Evolutionary conservation across 2,113 vertebrate species (phyloP).

Genomic region (Dicaeum eximium): DNA sequence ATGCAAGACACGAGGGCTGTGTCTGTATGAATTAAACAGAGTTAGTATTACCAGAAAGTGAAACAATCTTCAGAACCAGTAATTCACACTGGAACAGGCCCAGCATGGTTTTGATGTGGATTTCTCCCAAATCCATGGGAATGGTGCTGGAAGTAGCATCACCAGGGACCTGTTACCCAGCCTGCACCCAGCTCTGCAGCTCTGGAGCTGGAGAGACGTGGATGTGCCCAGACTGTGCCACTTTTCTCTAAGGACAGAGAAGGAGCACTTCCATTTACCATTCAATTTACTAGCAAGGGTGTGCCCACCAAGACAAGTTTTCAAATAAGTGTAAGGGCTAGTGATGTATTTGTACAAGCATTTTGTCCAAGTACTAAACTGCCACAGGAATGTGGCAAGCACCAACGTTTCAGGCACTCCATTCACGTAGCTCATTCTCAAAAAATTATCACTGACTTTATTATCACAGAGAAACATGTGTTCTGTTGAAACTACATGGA

Average conservation of each 20-base stretch:
- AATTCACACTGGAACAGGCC: not conserved
- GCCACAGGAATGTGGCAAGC: not conserved
- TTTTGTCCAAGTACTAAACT: not conserved
- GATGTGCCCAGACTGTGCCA: not conserved
- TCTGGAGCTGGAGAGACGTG: not conserved
- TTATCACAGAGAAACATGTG: not conserved
- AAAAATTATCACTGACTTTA: not conserved
- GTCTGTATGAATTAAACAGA: not conserved
- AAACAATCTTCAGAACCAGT: not conserved
- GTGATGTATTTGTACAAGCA: not conserved
- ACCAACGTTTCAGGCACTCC: not conserved
- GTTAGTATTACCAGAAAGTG: not conserved
- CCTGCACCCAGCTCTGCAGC: not conserved
- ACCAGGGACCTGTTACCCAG: not conserved
- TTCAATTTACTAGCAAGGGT: not conserved
- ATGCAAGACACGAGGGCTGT: not conserved
- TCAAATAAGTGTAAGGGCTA: not conserved
- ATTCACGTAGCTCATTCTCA: not conserved
- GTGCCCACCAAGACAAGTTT: not conserved
- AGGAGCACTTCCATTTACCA: rapidly evolving
- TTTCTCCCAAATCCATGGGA: not conserved
- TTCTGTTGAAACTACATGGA: not conserved
- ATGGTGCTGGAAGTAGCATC: not conserved
- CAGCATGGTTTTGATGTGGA: not conserved
- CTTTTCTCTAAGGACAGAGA: not conserved